Evolutionary conservation across 2,797 vertebrate genomes (phyloP).

Genomic region (Mus minutoides): DNA sequence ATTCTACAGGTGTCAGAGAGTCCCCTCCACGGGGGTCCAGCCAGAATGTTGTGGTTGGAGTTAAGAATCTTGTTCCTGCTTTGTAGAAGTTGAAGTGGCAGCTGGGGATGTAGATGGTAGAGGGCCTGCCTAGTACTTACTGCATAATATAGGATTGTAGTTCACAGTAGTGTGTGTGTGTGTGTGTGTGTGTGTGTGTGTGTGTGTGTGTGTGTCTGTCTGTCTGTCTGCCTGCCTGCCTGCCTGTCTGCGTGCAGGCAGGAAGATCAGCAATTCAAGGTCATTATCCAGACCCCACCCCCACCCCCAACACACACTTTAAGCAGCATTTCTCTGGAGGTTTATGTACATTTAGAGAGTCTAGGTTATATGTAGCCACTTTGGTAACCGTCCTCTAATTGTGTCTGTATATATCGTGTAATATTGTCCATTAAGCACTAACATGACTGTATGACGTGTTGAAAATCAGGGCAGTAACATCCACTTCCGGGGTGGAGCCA

Average conservation of each 20-base stretch:
- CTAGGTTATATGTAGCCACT: background rate
- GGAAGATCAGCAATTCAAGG: background rate
- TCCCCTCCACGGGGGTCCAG: background rate
- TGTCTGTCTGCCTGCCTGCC: too few relatives aligned
- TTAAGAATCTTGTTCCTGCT: background rate
- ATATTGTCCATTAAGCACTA: background rate
- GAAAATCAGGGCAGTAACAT: constrained; percentile 15
- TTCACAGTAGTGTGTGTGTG: background rate
- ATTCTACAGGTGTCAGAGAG: constrained; percentile 9
- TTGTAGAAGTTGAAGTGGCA: background rate
- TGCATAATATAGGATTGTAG: background rate
- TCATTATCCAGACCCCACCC: background rate
- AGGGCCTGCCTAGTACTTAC: background rate
- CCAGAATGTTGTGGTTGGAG: background rate
- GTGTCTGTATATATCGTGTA: background rate
- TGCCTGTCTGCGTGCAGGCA: too few relatives aligned
- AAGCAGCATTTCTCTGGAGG: background rate
- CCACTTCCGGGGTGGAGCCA: background rate
- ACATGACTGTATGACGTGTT: background rate
- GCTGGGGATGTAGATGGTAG: background rate
- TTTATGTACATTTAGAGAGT: background rate
- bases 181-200: background rate
- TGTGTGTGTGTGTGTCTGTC: background rate
- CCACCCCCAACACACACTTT: background rate
- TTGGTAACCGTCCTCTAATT: background rate